A percentile compares a stretch with the other conserved stretches of the same genome.
Conservation (phyloP, 2,888 invertebrate species). For the Drymonia ruficornis region DNA sequence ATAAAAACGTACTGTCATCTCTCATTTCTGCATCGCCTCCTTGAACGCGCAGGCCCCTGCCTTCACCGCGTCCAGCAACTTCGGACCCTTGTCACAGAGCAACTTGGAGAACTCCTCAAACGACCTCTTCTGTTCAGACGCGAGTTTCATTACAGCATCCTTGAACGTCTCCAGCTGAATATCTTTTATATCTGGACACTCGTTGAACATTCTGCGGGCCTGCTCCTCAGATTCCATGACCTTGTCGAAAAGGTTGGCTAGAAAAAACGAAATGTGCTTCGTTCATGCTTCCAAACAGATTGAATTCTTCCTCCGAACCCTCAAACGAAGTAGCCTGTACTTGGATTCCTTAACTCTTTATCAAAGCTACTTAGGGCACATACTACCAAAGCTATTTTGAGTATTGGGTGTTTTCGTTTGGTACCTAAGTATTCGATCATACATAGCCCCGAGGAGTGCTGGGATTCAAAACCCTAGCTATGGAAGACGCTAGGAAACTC, state of each 20-base stretch:
- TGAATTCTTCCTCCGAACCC: too few relatives aligned
- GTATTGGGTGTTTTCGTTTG: too few relatives aligned
- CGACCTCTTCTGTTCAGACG: conserved; percentile 19
- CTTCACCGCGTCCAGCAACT: conserved; percentile 17
- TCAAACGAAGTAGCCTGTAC: too few relatives aligned
- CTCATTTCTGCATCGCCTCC: not conserved
- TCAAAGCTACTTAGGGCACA: too few relatives aligned
- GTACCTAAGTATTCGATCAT: too few relatives aligned
- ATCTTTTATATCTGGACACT: conserved; percentile 8
- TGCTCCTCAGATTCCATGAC: conserved; percentile 24
- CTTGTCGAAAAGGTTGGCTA: conserved; percentile 27
- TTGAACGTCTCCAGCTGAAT: conserved; percentile 24
- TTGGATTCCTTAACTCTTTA: too few relatives aligned
- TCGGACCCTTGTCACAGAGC: conserved; percentile 16
- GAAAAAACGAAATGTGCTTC: conserved; percentile 1
- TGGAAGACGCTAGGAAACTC: too few relatives aligned
- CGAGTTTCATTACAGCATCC: conserved; percentile 16
- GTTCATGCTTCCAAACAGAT: too few relatives aligned
- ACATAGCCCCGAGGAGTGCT: too few relatives aligned
- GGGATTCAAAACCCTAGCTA: too few relatives aligned
- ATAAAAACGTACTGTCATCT: not conserved
- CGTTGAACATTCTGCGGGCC: conserved; percentile 15
- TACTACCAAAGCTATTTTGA: too few relatives aligned
- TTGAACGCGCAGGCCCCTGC: conserved; percentile 14
- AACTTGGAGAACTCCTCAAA: conserved; percentile 18